Evolutionary conservation across 2,888 invertebrate species (phyloP), one percentile per base, ranked within the genome.

Genomic region (Tanypteryx hageni): DNA sequence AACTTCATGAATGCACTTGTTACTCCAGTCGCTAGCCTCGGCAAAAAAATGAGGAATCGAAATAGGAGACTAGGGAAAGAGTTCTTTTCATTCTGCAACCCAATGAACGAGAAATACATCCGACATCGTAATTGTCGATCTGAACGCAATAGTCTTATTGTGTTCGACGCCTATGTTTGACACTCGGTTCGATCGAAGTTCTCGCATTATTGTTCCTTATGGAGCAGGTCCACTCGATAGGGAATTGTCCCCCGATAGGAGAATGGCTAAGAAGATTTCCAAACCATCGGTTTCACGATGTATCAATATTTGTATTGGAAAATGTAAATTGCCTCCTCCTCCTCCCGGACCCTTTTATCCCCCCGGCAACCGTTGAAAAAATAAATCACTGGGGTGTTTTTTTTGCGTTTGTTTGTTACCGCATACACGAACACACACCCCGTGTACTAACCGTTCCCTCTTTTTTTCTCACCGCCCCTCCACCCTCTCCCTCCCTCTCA

Each of bases 281-380:
- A 68, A 68, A 18, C 89, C 89, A 89, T 89, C 89, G 89, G 89
- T 31, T 64, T 59, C 68, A 44, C 61, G 64, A 89, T 64, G 89
- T 89, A 89, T 89, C 89, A 89, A 89, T 89, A 89, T 89, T 89
- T 89, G 89, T 89, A 89, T 89, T 89, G 89, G 89, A 61, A 89
- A 89, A 89, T 89, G 89, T 56, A 89, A 89, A 89, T 89, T 44
- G 64, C n/a, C 64, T 31, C 31, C 89, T 44, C 44, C 44, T 44
- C 5, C 11, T 64, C 64, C 56, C 44, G 10, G 57, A 83, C 83
- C 83, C 83, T 83, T 83, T 83, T 83, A 57, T 83, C 56, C 56
- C 44, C n/a, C 61, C 68, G 16, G 89, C 44, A 89, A 27, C 76
- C 89, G 89, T 89, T 89, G 89, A 89, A 89, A 89, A 64, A 89